Evolutionary conservation across 2,113 vertebrate species (phyloP).

Genomic region (Syrrhaptes paradoxus): DNA sequence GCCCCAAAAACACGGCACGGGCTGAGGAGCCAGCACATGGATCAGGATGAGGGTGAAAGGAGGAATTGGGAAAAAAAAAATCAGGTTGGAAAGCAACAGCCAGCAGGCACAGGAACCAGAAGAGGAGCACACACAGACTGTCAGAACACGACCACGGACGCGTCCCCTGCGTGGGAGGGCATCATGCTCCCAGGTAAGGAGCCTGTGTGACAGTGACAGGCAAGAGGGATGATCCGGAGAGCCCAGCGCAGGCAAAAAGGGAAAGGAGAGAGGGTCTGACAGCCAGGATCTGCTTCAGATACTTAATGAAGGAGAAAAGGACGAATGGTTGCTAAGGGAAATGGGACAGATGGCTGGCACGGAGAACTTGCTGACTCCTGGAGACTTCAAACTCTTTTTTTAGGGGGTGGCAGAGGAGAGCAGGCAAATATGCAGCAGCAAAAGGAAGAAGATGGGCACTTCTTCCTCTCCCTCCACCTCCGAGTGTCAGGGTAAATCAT

Average conservation of each 20-base stretch:
- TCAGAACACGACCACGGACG: neutral
- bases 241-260: neutral
- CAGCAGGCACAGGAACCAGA: neutral
- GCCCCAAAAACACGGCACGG: fast-evolving
- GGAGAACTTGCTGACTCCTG: slow-evolving; percentile 22
- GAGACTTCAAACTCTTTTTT: neutral
- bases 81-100: neutral
- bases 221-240: neutral
- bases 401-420: neutral
- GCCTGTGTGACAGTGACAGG: neutral
- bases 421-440: neutral
- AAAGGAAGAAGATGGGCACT: neutral
- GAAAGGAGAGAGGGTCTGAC: neutral
- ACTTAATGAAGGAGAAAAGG: slow-evolving; percentile 27
- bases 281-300: slow-evolving; percentile 6
- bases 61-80: neutral
- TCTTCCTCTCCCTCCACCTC: neutral
- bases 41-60: neutral
- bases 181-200: neutral
- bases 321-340: slow-evolving; percentile 42
- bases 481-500: neutral
- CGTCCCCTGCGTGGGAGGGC: neutral
- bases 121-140: neutral
- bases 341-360: slow-evolving; percentile 57
- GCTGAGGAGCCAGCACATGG: neutral